These are phyloP conservation scores for Diarsia brunnea DNA, from an alignment of 2,888 invertebrate species.

Conservation along the genomic window DNA sequence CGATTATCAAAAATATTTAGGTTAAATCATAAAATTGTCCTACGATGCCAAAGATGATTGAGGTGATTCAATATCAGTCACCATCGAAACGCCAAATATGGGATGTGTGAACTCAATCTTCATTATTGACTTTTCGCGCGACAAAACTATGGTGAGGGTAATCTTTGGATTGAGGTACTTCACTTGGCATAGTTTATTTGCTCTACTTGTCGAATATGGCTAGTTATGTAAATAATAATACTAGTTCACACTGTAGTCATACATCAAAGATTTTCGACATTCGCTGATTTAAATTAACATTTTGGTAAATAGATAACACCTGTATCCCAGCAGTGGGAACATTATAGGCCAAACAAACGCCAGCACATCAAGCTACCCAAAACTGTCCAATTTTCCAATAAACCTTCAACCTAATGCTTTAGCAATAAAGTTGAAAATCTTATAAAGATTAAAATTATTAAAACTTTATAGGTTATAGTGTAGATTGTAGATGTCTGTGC, in stretches of 20 bases:
- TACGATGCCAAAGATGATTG: background rate
- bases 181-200: background rate
- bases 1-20: too few species aligned
- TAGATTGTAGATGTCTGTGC: too few species aligned
- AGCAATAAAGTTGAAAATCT: too few species aligned
- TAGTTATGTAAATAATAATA: background rate
- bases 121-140: background rate
- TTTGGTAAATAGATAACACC: background rate
- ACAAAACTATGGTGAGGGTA: background rate
- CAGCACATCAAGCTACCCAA: too few species aligned
- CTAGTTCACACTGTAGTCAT: background rate
- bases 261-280: background rate
- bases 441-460: too few species aligned
- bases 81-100: background rate
- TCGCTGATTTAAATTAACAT: background rate
- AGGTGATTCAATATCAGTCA: background rate
- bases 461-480: too few species aligned
- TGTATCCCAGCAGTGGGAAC: background rate
- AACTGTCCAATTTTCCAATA: too few species aligned
- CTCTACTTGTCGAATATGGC: background rate
- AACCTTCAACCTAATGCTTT: too few species aligned
- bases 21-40: too few species aligned
- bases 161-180: background rate
- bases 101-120: background rate
- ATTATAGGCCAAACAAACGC: background rate